These are phyloP conservation scores for Silurus lanzhouensis DNA, from an alignment of 2,797 vertebrate species.

Conservation along the genomic window DNA sequence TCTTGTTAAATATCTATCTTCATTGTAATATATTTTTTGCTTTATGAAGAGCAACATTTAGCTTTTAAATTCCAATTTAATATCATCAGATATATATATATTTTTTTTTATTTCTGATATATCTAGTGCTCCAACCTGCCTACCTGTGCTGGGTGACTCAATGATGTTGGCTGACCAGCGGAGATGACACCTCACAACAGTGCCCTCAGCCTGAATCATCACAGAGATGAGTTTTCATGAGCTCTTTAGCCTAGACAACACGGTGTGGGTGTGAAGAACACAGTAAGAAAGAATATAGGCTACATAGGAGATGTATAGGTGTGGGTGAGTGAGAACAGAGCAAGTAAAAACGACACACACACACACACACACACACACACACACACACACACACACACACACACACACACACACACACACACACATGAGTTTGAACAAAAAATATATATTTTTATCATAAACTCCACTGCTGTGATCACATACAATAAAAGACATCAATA, in stretches of 20 bases:
- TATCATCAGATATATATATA: not conserved
- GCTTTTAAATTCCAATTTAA: not conserved
- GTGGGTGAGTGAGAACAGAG: conserved; percentile 14
- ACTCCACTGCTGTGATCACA: not conserved
- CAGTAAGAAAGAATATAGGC: not conserved
- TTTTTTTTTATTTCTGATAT: not conserved
- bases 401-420: not conserved
- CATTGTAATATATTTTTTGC: too few relatives aligned
- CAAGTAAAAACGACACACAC: not conserved
- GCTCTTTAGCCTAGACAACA: not conserved
- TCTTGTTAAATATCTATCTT: too few relatives aligned
- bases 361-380: too few relatives aligned
- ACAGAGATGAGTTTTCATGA: not conserved
- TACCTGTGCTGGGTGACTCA: conserved; percentile 31
- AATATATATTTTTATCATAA: not conserved
- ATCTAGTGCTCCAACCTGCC: not conserved
- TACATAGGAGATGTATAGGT: not conserved
- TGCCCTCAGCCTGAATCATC: conserved; percentile 30
- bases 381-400: too few relatives aligned
- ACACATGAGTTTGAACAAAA: not conserved
- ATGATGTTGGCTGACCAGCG: conserved; percentile 14
- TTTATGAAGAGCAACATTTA: too few relatives aligned
- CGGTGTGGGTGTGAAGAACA: not conserved
- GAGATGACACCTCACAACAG: not conserved
- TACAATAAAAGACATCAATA: too few relatives aligned